Conservation (phyloP, 2,888 invertebrate genomes). For the Heliconius erato region DNA sequence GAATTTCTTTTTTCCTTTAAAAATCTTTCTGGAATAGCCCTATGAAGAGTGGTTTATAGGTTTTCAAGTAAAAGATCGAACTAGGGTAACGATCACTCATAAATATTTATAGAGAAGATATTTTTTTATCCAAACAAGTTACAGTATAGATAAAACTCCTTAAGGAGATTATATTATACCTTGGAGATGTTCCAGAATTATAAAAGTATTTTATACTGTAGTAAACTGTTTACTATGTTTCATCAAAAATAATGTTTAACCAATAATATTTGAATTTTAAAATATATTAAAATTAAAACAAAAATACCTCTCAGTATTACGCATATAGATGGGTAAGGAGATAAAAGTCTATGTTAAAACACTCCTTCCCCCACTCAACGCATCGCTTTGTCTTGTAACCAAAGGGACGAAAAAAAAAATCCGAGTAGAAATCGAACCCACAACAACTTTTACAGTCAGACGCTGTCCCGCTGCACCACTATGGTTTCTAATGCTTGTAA, state of each 20-base stretch:
- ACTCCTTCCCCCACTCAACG: too few relatives aligned
- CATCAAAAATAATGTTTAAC: background rate
- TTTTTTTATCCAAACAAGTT: slow-evolving; percentile 14
- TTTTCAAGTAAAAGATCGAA: slow-evolving; percentile 14
- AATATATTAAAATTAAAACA: too few relatives aligned
- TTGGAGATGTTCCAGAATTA: background rate
- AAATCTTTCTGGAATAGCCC: too few relatives aligned
- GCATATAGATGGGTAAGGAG: too few relatives aligned
- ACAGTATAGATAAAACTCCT: slow-evolving; percentile 13
- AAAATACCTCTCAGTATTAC: too few relatives aligned
- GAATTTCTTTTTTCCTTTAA: background rate
- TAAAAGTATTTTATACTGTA: background rate
- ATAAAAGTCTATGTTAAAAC: too few relatives aligned
- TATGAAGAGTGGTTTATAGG: background rate
- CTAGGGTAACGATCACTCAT: slow-evolving; percentile 24
- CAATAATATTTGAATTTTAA: background rate
- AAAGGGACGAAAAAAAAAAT: too few relatives aligned
- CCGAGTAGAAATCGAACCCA: background rate
- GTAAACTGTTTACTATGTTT: background rate
- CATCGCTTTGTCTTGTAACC: too few relatives aligned
- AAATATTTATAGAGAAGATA: slow-evolving; percentile 24
- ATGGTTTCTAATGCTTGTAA: background rate
- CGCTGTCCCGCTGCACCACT: background rate
- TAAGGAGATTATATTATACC: background rate
- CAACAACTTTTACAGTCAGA: background rate